Evolutionary conservation across 92 coral and sea anemone species (phyloP).

Genomic region (Phenganax subtilis): DNA sequence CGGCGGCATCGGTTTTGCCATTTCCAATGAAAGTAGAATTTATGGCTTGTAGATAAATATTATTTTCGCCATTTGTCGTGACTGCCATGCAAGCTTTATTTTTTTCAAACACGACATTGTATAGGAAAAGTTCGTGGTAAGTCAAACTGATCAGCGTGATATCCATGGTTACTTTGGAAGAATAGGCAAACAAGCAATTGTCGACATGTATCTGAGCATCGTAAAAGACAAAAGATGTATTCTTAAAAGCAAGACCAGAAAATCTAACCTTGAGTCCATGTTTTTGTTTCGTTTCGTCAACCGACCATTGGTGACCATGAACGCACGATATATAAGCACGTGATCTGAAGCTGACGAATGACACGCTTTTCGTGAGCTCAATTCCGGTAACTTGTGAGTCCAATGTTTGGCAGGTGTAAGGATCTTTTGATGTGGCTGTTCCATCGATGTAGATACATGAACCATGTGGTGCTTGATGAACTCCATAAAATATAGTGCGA

Average conservation of each 20-base stretch:
- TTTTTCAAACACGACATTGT: conserved; percentile 29
- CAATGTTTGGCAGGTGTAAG: conserved; percentile 22
- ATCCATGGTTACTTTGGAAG: conserved; percentile 1
- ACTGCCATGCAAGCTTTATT: too few species aligned
- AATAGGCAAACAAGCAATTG: too few species aligned
- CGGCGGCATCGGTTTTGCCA: too few species aligned
- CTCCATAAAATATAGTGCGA: too few species aligned
- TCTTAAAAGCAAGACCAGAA: conserved; percentile 37
- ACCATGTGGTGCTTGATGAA: too few species aligned
- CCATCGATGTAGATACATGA: conserved; percentile 28
- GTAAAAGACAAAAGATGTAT: too few species aligned
- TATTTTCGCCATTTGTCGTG: too few species aligned
- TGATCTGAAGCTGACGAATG: conserved; percentile 25
- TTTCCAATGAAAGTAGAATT: too few species aligned
- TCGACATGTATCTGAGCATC: too few species aligned
- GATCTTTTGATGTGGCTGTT: conserved; percentile 28
- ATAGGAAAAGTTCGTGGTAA: not conserved
- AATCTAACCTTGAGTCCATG: conserved; percentile 17
- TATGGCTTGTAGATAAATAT: too few species aligned
- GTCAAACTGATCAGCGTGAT: conserved; percentile 4
- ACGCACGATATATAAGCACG: conserved; percentile 35
- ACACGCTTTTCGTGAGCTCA: conserved; percentile 29
- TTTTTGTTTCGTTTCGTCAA: conserved; percentile 19
- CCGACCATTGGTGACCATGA: conserved; percentile 25
- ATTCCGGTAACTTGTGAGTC: conserved; percentile 21